Evolutionary conservation across 1,140 invertebrate genomes (phyloP), one percentile per base, ranked within the genome.

Genomic region (Sesamia nonagrioides): DNA sequence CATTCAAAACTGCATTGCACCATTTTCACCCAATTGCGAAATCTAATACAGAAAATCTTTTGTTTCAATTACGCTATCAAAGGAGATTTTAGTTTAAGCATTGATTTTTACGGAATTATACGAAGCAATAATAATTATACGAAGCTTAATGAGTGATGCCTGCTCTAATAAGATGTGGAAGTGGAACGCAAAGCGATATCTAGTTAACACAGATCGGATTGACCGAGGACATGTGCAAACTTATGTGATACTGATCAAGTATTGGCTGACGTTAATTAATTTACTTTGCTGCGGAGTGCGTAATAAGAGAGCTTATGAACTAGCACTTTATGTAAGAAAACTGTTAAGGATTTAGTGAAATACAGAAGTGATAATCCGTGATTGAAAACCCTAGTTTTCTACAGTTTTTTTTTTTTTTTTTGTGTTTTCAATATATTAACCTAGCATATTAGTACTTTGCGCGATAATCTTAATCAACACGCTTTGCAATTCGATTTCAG

Each of bases 221-320:
- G 58, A 75, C 73, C 73, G 73, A 75, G 73, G 73, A 27, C 73
- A 63, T 73, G 37, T 75, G 50, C 58, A 75, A 17, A 17, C 42
- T 15, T n/a, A 33, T 15, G 1, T 13, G n/a, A 42, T 8, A 18
- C 3, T 63, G 58, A 75, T 63, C 35, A 61, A 50, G 18, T 50
- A 75, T 75, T 27, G 33, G 15, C 33, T 33, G 6, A 75, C 6
- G 42, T 17, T 63, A 50, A 75, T 63, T 75, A 18, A 27, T 52
- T 75, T 58, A 58, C 54, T 13, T 58, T 58, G 18, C 11, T 58
- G 54, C 4, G 54, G 54, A 13, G 4, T 58, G 54, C 4, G 54
- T 21, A 13, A 13, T 27, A 58, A 15, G 21, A 27, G 54, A 58
- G 13, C 21, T 58, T 40, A 21, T 56, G 9, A n/a, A n/a, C 9